Percentiles rank a stretch among this genome's conserved stretches.
Evolutionary conservation across 2,113 vertebrate species (phyloP).

Genomic region (Laticauda laticaudata): DNA sequence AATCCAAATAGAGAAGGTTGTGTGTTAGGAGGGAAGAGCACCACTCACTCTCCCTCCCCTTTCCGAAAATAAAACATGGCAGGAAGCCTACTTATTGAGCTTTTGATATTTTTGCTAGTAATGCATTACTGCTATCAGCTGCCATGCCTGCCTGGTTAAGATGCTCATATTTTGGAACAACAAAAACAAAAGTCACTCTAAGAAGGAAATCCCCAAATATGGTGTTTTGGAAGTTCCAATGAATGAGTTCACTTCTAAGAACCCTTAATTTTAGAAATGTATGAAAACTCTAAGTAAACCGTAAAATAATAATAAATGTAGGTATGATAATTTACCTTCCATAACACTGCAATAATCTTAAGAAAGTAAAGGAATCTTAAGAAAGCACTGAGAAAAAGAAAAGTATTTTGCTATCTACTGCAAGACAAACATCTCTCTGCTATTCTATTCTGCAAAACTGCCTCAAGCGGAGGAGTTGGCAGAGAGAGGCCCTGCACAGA

Average conservation of each 20-base stretch:
- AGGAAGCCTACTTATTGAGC: conserved; percentile 8
- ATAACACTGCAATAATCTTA: not conserved
- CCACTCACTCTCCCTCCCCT: not conserved
- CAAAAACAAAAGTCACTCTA: not conserved
- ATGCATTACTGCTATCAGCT: conserved; percentile 37
- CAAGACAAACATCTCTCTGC: conserved; percentile 7
- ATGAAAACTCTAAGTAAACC: not conserved
- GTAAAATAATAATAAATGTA: not conserved
- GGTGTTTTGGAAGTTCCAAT: not conserved
- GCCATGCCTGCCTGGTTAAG: not conserved
- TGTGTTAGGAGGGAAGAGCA: not conserved
- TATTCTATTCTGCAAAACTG: not conserved
- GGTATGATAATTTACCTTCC: not conserved
- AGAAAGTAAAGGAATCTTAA: not conserved
- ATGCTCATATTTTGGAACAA: not conserved
- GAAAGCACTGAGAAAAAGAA: not conserved
- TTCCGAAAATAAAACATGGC: not conserved
- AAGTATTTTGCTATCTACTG: not conserved
- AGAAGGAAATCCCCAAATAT: not conserved
- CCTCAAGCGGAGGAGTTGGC: conserved; percentile 12
- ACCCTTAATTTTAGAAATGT: not conserved
- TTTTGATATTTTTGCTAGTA: conserved; percentile 24
- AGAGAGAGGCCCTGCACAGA: not conserved
- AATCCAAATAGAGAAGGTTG: not conserved
- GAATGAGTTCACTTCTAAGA: not conserved